Conservation (phyloP, 2,888 invertebrate species). For the Tryphoninae sp. region DNA sequence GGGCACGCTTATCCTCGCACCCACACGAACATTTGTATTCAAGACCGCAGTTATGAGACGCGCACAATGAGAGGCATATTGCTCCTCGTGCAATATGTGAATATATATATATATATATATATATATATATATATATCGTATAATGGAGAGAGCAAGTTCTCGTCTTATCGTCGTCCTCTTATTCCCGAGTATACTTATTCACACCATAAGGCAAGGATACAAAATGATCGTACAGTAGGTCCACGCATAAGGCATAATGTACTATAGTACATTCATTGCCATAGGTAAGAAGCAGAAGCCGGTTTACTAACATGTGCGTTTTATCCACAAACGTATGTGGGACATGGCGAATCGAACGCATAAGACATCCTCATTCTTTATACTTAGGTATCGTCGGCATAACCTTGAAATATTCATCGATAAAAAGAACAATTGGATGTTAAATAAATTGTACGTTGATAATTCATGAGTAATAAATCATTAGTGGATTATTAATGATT, state of each 20-base stretch:
- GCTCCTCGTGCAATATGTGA: constrained; percentile 5
- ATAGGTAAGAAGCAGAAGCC: constrained; percentile 37
- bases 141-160: constrained; percentile 34
- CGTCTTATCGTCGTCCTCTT: constrained; percentile 59
- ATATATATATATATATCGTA: constrained; percentile 19
- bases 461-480: not conserved
- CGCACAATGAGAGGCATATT: constrained; percentile 60
- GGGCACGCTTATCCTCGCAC: constrained; percentile 58
- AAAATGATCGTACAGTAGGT: constrained; percentile 59
- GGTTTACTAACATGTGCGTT: constrained; percentile 51
- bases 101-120: not conserved
- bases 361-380: constrained; percentile 45
- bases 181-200: constrained; percentile 60
- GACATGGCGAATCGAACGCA: constrained; percentile 65
- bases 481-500: not conserved
- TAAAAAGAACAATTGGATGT: too few relatives aligned
- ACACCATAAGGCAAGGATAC: constrained; percentile 55
- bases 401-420: constrained; percentile 22
- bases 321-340: constrained; percentile 73
- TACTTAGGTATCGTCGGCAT: not conserved
- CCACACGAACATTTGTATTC: constrained; percentile 60
- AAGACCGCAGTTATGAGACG: constrained; percentile 41
- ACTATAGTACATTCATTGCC: constrained; percentile 42
- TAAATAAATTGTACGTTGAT: not conserved
- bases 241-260: constrained; percentile 38